Evolutionary conservation across 2,888 invertebrate species (phyloP).

Genomic region (Euplexia lucipara): DNA sequence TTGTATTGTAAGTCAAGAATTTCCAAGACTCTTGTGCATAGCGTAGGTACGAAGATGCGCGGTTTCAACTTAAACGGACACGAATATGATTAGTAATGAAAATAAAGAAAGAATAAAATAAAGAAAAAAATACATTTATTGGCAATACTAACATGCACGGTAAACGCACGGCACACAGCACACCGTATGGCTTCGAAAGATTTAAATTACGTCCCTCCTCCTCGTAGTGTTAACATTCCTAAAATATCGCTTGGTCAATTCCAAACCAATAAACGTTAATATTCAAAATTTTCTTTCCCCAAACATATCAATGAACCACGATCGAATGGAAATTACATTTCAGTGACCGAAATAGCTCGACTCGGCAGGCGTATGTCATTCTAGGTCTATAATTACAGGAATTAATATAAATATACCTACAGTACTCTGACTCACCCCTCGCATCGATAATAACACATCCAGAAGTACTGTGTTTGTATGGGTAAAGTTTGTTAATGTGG

Average conservation of each 20-base stretch:
- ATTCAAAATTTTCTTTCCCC: neutral
- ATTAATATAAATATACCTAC: slow-evolving; percentile 6
- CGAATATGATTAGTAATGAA: no score
- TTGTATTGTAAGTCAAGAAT: neutral
- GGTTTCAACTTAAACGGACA: no score
- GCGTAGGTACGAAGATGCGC: no score
- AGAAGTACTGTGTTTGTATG: neutral
- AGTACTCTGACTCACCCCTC: slow-evolving; percentile 50
- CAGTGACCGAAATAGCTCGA: slow-evolving; percentile 14
- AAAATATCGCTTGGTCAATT: neutral
- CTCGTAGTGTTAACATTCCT: neutral
- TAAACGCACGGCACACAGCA: no score
- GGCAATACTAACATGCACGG: no score
- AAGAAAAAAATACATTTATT: no score
- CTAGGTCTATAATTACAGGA: slow-evolving; percentile 31
- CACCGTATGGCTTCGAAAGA: no score
- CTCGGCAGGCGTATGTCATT: neutral
- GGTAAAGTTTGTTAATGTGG: neutral
- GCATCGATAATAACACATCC: slow-evolving; percentile 9
- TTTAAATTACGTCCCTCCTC: no score
- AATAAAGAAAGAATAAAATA: no score
- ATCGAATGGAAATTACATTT: slow-evolving; percentile 3
- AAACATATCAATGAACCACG: neutral
- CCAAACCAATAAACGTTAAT: neutral
- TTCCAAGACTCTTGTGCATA: neutral